These are phyloP conservation scores for Sclerodermus sp. DNA, from an alignment of 2,888 invertebrate species.

Conservation along the genomic window DNA sequence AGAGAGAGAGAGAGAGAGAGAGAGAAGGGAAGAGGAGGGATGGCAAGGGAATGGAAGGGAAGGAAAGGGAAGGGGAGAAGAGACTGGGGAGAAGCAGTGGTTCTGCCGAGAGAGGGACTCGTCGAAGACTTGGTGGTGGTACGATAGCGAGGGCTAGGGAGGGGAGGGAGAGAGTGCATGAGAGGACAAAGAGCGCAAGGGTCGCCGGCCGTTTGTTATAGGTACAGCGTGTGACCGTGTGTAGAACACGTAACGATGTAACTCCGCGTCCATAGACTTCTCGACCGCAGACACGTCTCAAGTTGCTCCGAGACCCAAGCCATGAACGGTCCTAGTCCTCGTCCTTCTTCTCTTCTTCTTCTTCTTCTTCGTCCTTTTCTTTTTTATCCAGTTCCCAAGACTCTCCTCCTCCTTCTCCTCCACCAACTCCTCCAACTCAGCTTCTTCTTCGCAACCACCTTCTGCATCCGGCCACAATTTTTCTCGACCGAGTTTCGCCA, in stretches of 20 bases:
- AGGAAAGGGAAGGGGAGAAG: constrained; percentile 15
- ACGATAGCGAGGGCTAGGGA: too few species aligned
- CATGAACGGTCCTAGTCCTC: too few species aligned
- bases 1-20: not conserved
- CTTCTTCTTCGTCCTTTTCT: too few species aligned
- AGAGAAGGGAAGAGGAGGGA: not conserved
- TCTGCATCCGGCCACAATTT: too few species aligned
- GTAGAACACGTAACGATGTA: constrained; percentile 10
- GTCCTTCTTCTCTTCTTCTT: too few species aligned
- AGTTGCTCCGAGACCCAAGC: constrained; percentile 6
- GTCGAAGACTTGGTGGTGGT: not conserved
- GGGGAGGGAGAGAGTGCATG: constrained; percentile 13
- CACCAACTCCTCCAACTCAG: too few species aligned
- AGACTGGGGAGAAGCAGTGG: too few species aligned
- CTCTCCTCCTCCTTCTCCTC: too few species aligned
- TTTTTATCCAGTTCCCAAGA: too few species aligned
- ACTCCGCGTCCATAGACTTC: constrained; percentile 13
- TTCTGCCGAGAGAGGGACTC: too few species aligned
- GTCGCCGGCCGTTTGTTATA: constrained; percentile 43
- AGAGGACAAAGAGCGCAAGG: constrained; percentile 39
- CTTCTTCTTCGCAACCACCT: too few species aligned
- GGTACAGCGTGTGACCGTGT: constrained; percentile 25
- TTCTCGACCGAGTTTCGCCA: too few species aligned
- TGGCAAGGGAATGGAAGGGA: constrained; percentile 6
- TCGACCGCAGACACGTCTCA: constrained; percentile 16